Evolutionary conservation across 2,888 invertebrate genomes (phyloP).

Genomic region (Spatulosminthurus flaviceps): DNA sequence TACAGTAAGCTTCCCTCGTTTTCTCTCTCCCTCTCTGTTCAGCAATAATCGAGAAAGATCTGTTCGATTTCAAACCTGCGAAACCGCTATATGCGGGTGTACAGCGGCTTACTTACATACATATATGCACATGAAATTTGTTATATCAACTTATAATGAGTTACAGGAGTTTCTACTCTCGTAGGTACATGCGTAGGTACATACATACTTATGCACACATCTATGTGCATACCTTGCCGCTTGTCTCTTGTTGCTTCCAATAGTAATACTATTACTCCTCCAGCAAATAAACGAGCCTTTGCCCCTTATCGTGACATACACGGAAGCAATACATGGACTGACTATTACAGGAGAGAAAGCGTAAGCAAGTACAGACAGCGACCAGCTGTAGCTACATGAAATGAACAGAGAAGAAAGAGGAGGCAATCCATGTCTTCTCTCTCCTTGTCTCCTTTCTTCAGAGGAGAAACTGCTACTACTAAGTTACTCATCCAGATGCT

Average conservation of each 20-base stretch:
- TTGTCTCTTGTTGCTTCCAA: background rate
- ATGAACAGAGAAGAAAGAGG: conserved; percentile 2
- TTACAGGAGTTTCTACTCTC: too few species aligned
- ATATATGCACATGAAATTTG: too few species aligned
- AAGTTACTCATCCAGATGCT: too few species aligned
- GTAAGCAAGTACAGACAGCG: conserved; percentile 2
- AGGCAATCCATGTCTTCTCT: background rate
- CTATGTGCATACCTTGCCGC: background rate
- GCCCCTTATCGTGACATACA: conserved; percentile 14
- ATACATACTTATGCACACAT: background rate
- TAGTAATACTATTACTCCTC: conserved; percentile 8
- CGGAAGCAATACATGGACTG: background rate
- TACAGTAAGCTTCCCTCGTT: conserved; percentile 20
- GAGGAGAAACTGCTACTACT: too few species aligned
- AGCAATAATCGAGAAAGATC: conserved; percentile 40
- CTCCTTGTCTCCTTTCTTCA: background rate
- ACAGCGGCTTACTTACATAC: too few species aligned
- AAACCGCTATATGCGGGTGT: conserved; percentile 26
- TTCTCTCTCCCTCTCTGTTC: background rate
- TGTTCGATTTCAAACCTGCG: conserved; percentile 36
- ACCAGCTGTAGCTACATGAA: background rate
- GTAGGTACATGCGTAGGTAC: too few species aligned
- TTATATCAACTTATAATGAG: too few species aligned
- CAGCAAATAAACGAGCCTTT: background rate
- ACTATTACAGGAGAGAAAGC: background rate